Evolutionary conservation across 2,113 vertebrate genomes (phyloP).

Genomic region (Merops nubicus): DNA sequence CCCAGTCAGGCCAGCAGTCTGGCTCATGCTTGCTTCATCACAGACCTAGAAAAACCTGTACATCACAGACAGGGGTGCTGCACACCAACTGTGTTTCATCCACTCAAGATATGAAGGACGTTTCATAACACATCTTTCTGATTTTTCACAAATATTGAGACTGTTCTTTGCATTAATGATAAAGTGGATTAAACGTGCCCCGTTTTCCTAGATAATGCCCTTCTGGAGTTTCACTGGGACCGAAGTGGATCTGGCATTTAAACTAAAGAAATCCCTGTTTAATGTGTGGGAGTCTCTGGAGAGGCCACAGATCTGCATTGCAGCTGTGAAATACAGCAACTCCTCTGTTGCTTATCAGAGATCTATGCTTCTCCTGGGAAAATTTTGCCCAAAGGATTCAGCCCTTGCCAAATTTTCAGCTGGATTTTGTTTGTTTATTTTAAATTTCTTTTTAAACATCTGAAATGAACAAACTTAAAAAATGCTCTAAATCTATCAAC

Average conservation of each 20-base stretch:
- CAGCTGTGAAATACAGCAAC: constrained; percentile 26
- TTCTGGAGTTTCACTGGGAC: constrained; percentile 51
- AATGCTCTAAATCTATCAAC: constrained; percentile 40
- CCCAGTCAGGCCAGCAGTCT: neutral
- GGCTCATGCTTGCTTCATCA: neutral
- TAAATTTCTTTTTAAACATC: constrained; percentile 51
- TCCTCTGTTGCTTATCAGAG: constrained; percentile 16
- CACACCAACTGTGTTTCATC: neutral
- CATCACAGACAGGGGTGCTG: neutral
- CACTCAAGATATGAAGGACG: neutral
- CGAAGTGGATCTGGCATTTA: constrained; percentile 32
- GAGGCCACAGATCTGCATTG: constrained; percentile 37
- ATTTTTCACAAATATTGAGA: constrained; percentile 47
- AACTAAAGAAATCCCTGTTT: constrained; percentile 45
- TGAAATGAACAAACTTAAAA: constrained; percentile 47
- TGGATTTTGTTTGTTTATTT: constrained; percentile 65
- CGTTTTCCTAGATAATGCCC: neutral
- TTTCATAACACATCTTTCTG: neutral
- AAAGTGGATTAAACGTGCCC: constrained; percentile 26
- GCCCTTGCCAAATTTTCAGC: constrained; percentile 31
- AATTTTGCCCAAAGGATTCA: constrained; percentile 51
- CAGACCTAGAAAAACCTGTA: neutral
- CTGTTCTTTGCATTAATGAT: constrained; percentile 38
- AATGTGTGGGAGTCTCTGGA: constrained; percentile 6
- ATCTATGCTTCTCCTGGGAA: constrained; percentile 46